Conservation (phyloP, 2,888 invertebrate genomes). For the Rosalia funebris region DNA sequence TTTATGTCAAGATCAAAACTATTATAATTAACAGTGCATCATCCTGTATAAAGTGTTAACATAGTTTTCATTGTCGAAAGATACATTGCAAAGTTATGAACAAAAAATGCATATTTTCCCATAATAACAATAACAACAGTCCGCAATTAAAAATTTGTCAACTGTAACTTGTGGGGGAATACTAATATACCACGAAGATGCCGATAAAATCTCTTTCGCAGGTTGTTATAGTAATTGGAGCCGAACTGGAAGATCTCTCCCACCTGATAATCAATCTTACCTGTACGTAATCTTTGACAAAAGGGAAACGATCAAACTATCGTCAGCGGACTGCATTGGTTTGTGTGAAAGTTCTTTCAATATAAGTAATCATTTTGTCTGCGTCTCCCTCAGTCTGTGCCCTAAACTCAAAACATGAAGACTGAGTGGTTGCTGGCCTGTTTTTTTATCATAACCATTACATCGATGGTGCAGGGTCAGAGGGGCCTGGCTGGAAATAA, state of each 20-base stretch:
- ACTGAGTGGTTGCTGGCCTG: conserved; percentile 7
- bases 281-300: conserved; percentile 3
- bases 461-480: conserved; percentile 38
- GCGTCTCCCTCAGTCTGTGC: conserved; percentile 23
- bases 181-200: too few species aligned
- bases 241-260: conserved; percentile 21
- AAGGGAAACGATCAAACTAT: conserved; percentile 8
- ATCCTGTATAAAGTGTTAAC: too few species aligned
- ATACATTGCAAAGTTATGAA: too few species aligned
- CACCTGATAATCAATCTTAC: conserved; percentile 10
- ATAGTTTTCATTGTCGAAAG: too few species aligned
- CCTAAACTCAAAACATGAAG: conserved; percentile 17
- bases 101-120: too few species aligned
- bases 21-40: too few species aligned
- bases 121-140: too few species aligned
- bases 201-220: too few species aligned
- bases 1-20: too few species aligned
- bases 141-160: too few species aligned
- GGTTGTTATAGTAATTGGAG: too few species aligned
- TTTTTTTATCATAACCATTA: background rate
- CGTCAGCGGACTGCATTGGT: conserved; percentile 2
- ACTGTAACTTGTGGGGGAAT: too few species aligned
- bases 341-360: conserved; percentile 21
- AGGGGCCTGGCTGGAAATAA: conserved; percentile 45
- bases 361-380: conserved; percentile 14